Evolutionary conservation across 2,888 invertebrate genomes (phyloP), one percentile per base, ranked within the genome.

Genomic region (Petrophora chlorosata): DNA sequence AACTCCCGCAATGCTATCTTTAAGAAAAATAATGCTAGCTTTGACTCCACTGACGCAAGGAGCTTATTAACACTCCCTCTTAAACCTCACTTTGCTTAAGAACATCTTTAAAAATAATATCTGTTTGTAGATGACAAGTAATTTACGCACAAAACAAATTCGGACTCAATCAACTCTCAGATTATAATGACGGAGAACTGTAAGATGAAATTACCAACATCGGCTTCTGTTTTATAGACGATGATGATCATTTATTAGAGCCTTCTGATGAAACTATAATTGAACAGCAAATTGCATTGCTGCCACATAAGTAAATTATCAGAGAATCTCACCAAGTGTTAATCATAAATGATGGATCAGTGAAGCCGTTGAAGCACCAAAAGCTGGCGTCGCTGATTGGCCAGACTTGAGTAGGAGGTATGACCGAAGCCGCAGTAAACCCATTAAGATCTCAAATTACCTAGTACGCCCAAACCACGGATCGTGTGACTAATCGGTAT

Each of bases 401-500:
- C 73, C 79, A 77, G 73, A 60, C 34, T 34, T 48, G 65, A 73
- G 79, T 76, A 77, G 86, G 85, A 85, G 88, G 88, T 79, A 76
- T 75, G 65, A 67, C 75, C 76, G 73, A 80, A 79, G 78, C 84
- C 79, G 75, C 75, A 63, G 67, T 86, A 85, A 87, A 81, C 74
- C 83, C 77, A 85, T 87, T 82, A 83, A 71, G 73, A 69, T 84
- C 78, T 89, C 86, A 79, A 85, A 87, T 89, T 89, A 87, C 88
- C 76, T 68, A 76, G 71, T 76, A 85, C 87, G 87, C 86, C 88
- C 87, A 86, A 85, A 84, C 79, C 75, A 63, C 74, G 79, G 76
- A 77, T 80, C 73, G 87, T 87, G 85, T 87, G 87, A 86, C 89
- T 88, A 89, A 90, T 89, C 88, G 86, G 79, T 71, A 82, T 87